A percentile compares a stretch with the other conserved stretches of the same genome.
Conservation (phyloP, 2,888 invertebrate species). For the Boloria euphrosyne region DNA sequence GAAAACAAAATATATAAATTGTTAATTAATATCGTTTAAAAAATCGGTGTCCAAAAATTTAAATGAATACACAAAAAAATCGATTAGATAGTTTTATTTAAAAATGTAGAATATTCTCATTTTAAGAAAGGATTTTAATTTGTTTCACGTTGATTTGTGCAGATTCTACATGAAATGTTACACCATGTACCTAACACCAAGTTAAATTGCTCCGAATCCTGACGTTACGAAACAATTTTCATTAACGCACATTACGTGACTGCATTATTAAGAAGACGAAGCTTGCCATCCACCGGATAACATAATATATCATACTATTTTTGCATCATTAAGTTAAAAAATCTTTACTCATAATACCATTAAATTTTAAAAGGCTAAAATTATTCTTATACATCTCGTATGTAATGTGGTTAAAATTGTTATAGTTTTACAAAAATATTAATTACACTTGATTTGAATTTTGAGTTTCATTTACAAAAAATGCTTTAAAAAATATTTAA, state of each 20-base stretch:
- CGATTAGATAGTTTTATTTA: too few relatives aligned
- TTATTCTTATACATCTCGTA: too few relatives aligned
- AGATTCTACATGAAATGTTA: constrained; percentile 44
- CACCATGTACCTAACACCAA: constrained; percentile 62
- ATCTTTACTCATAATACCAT: not conserved
- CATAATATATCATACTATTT: too few relatives aligned
- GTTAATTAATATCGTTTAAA: too few relatives aligned
- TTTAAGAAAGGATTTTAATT: not conserved
- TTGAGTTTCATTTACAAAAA: too few relatives aligned
- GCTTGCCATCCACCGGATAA: not conserved
- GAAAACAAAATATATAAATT: too few relatives aligned
- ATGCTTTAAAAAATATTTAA: too few relatives aligned
- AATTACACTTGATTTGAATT: too few relatives aligned
- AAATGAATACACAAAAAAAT: not conserved
- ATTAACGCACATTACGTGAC: constrained; percentile 74
- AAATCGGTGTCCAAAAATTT: not conserved
- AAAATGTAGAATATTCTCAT: too few relatives aligned
- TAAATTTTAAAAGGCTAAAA: not conserved
- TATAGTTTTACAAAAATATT: too few relatives aligned
- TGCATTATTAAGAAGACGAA: constrained; percentile 60
- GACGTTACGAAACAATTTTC: constrained; percentile 76
- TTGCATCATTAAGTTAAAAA: not conserved
- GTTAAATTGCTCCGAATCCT: constrained; percentile 65
- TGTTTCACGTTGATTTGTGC: not conserved
- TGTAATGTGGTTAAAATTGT: too few relatives aligned